Evolutionary conservation across 2,888 invertebrate genomes (phyloP), one percentile per base, ranked within the genome.

Genomic region (Chrysomela aeneicollis): DNA sequence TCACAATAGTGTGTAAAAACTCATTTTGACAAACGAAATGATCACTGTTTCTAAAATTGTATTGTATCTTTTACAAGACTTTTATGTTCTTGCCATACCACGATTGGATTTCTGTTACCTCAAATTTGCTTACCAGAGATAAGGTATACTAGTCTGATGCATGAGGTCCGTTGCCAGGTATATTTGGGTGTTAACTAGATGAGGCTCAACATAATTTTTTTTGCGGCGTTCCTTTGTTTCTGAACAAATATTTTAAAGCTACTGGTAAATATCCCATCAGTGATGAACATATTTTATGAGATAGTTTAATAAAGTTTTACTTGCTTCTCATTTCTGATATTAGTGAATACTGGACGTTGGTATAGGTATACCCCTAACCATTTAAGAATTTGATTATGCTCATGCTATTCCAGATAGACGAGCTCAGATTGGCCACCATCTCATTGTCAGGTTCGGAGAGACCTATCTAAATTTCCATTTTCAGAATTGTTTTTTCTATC

Each of bases 201-300:
- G 75, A 75, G 74, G 77, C 76, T 73, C 74, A 72, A 75, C 76
- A 79, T 80, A 77, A 79, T 79, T 80, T 77, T 76, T 74, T 71
- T 72, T 73, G 77, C 75, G 76, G 73, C 73, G 73, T 42, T 35
- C 73, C 73, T 70, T 76, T 68, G 78, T 76, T 77, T 77, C 78
- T 74, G 76, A 77, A 75, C 78, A 78, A 79, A 78, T 77, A 79
- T 69, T 71, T 35, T 59, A 0, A 22, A 52, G 26, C 32, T 52
- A 18, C 52, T 22, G 15, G 32, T 49, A 49, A 49, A 5, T 19
- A 4, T 49, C 21, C 21, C 10, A n/a, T n/a, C n/a, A 9, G 15
- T 49, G 10, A 26, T 4, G 12, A 49, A 49, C n/a, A 4, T 49
- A n/a, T 18, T 49, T n/a, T n/a, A n/a, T n/a, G n/a, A 26, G 4